Conservation (phyloP, 2,113 vertebrate genomes). For the Recurvirostra avosetta region DNA sequence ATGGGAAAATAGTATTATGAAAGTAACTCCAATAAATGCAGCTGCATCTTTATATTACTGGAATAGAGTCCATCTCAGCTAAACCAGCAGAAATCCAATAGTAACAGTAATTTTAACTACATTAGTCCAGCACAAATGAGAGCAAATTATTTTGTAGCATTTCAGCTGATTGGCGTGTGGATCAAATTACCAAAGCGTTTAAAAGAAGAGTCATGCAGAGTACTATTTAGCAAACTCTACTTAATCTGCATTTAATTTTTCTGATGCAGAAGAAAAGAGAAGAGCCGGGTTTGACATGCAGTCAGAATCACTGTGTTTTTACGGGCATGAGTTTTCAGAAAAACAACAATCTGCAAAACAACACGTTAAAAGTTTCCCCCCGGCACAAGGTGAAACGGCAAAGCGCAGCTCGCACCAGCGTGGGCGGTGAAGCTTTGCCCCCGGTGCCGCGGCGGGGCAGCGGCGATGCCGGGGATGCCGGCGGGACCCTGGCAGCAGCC, state of each 20-base stretch:
- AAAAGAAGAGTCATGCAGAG: slow-evolving; percentile 10
- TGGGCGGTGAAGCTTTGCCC: neutral
- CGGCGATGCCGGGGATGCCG: neutral
- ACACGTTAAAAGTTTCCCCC: neutral
- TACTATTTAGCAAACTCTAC: neutral
- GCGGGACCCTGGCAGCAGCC: neutral
- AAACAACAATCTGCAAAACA: neutral
- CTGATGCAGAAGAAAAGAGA: neutral
- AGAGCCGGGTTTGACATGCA: neutral
- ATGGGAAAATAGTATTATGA: neutral
- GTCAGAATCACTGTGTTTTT: neutral
- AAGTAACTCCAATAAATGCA: neutral
- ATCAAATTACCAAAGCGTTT: slow-evolving; percentile 31
- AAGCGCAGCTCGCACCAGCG: accelerated
- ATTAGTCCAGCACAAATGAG: slow-evolving; percentile 1
- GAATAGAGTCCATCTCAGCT: neutral
- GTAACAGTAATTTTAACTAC: neutral
- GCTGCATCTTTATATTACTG: neutral
- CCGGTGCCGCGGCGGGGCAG: accelerated
- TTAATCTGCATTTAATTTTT: slow-evolving; percentile 31
- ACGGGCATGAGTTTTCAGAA: neutral
- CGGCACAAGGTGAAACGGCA: neutral
- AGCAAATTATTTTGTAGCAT: slow-evolving; percentile 32
- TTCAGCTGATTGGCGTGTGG: slow-evolving; percentile 9
- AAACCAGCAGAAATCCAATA: neutral